These are phyloP conservation scores for Ammodytes dubius DNA, from an alignment of 2,113 vertebrate genomes.

Conservation along the genomic window DNA sequence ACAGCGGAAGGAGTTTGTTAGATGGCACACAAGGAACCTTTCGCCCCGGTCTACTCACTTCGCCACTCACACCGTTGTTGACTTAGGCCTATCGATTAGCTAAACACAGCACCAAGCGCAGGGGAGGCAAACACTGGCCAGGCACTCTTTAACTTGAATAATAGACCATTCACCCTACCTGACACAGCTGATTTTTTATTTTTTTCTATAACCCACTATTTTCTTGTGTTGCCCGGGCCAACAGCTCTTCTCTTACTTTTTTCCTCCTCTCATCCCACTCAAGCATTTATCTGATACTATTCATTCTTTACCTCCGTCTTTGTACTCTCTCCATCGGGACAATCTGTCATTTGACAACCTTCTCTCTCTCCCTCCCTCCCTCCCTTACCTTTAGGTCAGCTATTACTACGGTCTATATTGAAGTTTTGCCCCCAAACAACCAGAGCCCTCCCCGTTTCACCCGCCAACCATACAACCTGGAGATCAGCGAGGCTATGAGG, in stretches of 20 bases:
- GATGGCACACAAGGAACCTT: slow-evolving; percentile 6
- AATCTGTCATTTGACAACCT: neutral
- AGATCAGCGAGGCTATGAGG: slow-evolving; percentile 97
- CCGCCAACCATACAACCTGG: slow-evolving; percentile 91
- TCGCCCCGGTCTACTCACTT: slow-evolving; percentile 7
- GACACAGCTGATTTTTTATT: slow-evolving; percentile 8
- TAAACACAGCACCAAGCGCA: slow-evolving; percentile 60
- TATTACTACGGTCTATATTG: slow-evolving; percentile 97
- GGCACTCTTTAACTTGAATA: slow-evolving; percentile 51
- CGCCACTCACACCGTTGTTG: slow-evolving; percentile 38
- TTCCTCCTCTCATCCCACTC: neutral
- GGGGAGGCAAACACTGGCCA: slow-evolving; percentile 50
- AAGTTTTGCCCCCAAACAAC: slow-evolving; percentile 97
- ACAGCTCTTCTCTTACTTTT: neutral
- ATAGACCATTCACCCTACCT: slow-evolving; percentile 35
- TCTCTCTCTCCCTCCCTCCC: slow-evolving; percentile 29
- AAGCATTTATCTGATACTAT: slow-evolving; percentile 4
- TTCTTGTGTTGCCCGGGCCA: slow-evolving; percentile 6
- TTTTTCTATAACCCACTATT: neutral
- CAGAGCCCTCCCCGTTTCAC: slow-evolving; percentile 96
- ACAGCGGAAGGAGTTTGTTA: slow-evolving; percentile 6
- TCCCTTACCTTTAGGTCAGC: slow-evolving; percentile 87
- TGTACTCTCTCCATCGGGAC: neutral
- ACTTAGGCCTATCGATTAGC: slow-evolving; percentile 57
- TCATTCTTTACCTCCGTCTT: slow-evolving; percentile 20